phyloP scores from a whole-genome alignment of 2,888 invertebrate genomes.

The Hydriomena furcata region DNA sequence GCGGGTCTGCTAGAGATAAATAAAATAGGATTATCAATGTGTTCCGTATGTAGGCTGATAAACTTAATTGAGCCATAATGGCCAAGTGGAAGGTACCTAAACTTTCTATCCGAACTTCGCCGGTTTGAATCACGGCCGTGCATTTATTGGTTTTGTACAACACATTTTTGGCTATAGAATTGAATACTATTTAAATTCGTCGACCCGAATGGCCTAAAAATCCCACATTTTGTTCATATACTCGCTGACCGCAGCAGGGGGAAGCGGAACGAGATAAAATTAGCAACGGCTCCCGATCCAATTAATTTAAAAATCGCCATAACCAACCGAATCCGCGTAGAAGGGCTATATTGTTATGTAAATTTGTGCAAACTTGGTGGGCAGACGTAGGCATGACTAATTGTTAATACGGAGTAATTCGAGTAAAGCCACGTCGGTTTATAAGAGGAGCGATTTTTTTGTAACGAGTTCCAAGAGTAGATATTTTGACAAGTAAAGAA shows the following conservation, averaged over 20 bases:
- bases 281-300: slow-evolving; percentile 75
- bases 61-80: too few species aligned
- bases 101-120: too few species aligned
- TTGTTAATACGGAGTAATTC: slow-evolving; percentile 81
- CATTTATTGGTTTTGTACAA: too few species aligned
- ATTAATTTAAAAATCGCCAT: slow-evolving; percentile 82
- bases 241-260: slow-evolving; percentile 55
- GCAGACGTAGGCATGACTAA: slow-evolving; percentile 81
- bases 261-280: slow-evolving; percentile 58
- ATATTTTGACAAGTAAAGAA: too few species aligned
- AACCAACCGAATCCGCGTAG: slow-evolving; percentile 56
- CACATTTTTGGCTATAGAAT: too few species aligned
- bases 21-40: too few species aligned
- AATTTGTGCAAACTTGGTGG: slow-evolving; percentile 79
- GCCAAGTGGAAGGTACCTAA: too few species aligned
- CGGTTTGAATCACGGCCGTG: too few species aligned
- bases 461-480: too few species aligned
- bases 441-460: background rate
- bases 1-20: too few species aligned
- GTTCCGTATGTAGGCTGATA: too few species aligned
- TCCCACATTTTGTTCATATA: slow-evolving; percentile 17
- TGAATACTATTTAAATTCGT: too few species aligned
- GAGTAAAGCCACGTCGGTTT: background rate
- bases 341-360: slow-evolving; percentile 82
- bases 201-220: background rate